Conservation (phyloP, 2,888 invertebrate species). For the Synanthedon andrenaeformis region DNA sequence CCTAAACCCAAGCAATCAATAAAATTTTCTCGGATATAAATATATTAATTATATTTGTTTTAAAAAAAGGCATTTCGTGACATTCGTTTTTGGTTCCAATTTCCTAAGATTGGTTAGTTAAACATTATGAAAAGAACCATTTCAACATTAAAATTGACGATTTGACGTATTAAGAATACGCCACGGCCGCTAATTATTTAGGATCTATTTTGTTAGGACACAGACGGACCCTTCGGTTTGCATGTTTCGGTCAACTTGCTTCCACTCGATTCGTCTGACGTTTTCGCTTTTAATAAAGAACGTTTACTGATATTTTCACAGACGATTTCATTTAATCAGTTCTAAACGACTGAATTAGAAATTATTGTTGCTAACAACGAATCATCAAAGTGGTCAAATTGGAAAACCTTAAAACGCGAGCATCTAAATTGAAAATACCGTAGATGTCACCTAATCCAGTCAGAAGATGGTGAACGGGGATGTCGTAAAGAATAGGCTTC, state of each 20-base stretch:
- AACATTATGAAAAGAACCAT: too few relatives aligned
- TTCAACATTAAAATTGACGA: neutral
- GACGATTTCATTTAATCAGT: neutral
- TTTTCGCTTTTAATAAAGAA: conserved; percentile 28
- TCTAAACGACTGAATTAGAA: neutral
- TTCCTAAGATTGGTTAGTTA: too few relatives aligned
- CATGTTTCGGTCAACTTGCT: conserved; percentile 41
- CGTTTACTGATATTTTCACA: conserved; percentile 8
- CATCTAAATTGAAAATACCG: too few relatives aligned
- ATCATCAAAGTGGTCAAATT: too few relatives aligned
- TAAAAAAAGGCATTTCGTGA: too few relatives aligned
- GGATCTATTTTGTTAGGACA: conserved; percentile 64
- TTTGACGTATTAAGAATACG: neutral
- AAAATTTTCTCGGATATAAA: too few relatives aligned
- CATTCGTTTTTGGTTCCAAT: too few relatives aligned
- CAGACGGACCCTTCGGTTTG: conserved; percentile 27
- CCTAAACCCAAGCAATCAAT: too few relatives aligned
- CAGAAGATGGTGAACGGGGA: conserved; percentile 14
- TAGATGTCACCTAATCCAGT: neutral
- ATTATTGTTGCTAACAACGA: too few relatives aligned
- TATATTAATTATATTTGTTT: too few relatives aligned
- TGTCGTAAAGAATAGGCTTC: conserved; percentile 63
- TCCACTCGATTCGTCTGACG: conserved; percentile 35
- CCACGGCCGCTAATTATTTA: conserved; percentile 43
- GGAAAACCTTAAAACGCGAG: too few relatives aligned